Percentiles rank a stretch among this genome's conserved stretches.
These are phyloP conservation scores for Barnardius zonarius DNA, from an alignment of 2,113 vertebrate genomes.

Conservation along the genomic window DNA sequence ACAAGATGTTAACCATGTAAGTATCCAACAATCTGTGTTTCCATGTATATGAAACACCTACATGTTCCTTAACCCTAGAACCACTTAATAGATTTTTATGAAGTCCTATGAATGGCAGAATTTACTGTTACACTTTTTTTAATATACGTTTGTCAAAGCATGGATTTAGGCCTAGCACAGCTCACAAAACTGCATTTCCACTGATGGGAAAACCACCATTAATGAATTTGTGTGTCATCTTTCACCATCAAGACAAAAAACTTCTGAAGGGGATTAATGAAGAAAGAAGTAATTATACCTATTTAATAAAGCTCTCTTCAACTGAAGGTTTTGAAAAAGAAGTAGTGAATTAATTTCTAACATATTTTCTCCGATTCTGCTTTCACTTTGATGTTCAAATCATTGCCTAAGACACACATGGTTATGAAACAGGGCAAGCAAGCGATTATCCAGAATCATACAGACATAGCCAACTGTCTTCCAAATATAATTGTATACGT, in stretches of 20 bases:
- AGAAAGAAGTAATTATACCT: neutral
- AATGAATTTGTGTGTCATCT: neutral
- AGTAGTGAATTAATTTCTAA: neutral
- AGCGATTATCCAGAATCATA: neutral
- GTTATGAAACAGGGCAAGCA: neutral
- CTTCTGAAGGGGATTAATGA: neutral
- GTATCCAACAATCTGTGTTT: neutral
- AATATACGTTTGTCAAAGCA: neutral
- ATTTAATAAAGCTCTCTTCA: neutral
- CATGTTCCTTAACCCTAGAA: neutral
- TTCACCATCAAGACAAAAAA: neutral
- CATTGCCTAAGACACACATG: accelerated
- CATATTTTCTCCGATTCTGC: neutral
- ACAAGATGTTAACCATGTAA: accelerated
- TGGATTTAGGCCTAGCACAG: neutral
- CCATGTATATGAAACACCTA: neutral
- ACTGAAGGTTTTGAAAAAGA: neutral
- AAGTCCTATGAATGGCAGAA: neutral
- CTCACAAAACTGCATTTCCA: neutral
- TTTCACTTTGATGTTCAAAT: neutral
- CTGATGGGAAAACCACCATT: neutral
- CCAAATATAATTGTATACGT: neutral
- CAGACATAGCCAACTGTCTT: neutral
- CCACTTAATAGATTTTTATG: neutral
- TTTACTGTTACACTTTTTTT: neutral